A percentile compares a stretch with the other conserved stretches of the same genome.
These are phyloP conservation scores for Gobio occitaniae DNA, from an alignment of 2,797 vertebrate genomes.

Conservation along the genomic window DNA sequence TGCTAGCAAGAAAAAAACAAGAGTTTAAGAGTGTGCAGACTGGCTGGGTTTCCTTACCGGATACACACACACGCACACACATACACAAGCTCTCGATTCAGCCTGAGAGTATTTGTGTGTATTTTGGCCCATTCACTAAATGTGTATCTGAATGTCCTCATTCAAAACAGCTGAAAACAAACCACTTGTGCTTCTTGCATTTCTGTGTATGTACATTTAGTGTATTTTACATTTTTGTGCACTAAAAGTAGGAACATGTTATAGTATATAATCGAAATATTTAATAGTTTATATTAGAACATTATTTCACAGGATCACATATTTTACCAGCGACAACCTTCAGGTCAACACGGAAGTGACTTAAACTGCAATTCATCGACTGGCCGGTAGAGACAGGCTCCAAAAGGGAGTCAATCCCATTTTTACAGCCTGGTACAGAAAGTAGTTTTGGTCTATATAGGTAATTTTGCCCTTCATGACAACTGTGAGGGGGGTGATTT, in stretches of 20 bases:
- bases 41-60: conserved; percentile 56
- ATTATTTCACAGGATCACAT: background rate
- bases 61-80: conserved; percentile 37
- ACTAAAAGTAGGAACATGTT: background rate
- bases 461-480: too few relatives aligned
- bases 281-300: background rate
- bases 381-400: too few relatives aligned
- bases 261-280: background rate
- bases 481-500: too few relatives aligned
- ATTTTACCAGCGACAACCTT: too few relatives aligned
- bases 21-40: conserved; percentile 67
- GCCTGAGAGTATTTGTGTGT: background rate
- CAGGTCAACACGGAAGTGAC: too few relatives aligned
- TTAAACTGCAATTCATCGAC: too few relatives aligned
- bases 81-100: background rate
- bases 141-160: background rate
- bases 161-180: background rate
- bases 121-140: background rate
- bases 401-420: too few relatives aligned
- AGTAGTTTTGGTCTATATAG: too few relatives aligned
- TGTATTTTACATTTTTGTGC: background rate
- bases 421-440: too few relatives aligned
- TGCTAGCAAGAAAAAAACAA: conserved; percentile 69
- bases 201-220: background rate
- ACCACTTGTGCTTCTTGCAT: background rate